These are phyloP conservation scores for Tortrix viridana DNA, from an alignment of 2,888 invertebrate genomes.

Conservation along the genomic window DNA sequence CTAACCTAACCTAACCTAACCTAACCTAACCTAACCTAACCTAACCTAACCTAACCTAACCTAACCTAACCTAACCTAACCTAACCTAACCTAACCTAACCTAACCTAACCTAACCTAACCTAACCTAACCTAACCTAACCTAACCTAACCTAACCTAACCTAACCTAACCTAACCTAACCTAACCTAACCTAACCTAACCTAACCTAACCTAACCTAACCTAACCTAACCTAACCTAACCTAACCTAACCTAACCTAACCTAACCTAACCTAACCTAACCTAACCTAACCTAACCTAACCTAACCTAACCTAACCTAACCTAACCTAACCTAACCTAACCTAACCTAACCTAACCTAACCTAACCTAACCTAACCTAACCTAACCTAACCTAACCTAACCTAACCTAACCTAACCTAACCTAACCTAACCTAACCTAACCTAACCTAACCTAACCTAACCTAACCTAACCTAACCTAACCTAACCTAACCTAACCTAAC, in stretches of 20 bases:
- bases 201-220: slow-evolving; percentile 1
- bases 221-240: slow-evolving; percentile 1
- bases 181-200: slow-evolving; percentile 1
- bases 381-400: neutral
- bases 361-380: slow-evolving; percentile 1
- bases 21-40: slow-evolving; percentile 1
- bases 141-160: slow-evolving; percentile 1
- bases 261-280: slow-evolving; percentile 1
- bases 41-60: slow-evolving; percentile 1
- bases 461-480: neutral
- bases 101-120: slow-evolving; percentile 1
- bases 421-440: neutral
- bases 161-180: slow-evolving; percentile 1
- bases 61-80: slow-evolving; percentile 1
- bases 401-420: neutral
- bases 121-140: slow-evolving; percentile 1
- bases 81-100: slow-evolving; percentile 1
- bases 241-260: slow-evolving; percentile 1
- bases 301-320: slow-evolving; percentile 1
- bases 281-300: slow-evolving; percentile 1
- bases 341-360: slow-evolving; percentile 1
- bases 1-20: slow-evolving; percentile 1
- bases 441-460: neutral
- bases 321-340: slow-evolving; percentile 1
- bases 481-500: neutral